These are phyloP conservation scores for Drosophila subsilvestris DNA, from an alignment of 2,888 invertebrate genomes.

Conservation along the genomic window DNA sequence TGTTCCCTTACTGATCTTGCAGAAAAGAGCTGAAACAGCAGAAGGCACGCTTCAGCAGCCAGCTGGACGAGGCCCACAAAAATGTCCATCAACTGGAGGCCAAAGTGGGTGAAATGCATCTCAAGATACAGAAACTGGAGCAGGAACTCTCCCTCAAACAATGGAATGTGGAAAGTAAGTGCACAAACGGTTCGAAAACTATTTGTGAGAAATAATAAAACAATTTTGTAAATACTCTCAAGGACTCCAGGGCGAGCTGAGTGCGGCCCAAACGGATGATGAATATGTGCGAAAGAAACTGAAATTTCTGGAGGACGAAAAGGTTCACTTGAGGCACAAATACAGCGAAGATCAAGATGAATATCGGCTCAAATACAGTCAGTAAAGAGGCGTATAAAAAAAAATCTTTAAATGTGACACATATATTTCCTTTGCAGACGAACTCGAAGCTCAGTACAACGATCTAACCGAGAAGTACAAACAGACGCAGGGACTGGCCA, in stretches of 20 bases:
- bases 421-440: constrained; percentile 64
- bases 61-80: constrained; percentile 82
- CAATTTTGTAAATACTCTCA: no score
- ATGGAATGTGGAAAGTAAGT: constrained; percentile 84
- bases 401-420: not conserved
- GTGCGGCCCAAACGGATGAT: constrained; percentile 83
- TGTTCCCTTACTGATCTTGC: constrained; percentile 34
- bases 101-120: constrained; percentile 81
- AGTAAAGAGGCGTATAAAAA: constrained; percentile 2
- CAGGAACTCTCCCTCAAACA: constrained; percentile 82
- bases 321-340: constrained; percentile 80
- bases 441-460: constrained; percentile 85
- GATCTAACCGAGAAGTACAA: constrained; percentile 85
- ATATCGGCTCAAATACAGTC: constrained; percentile 82
- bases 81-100: constrained; percentile 80
- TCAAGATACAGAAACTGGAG: constrained; percentile 82
- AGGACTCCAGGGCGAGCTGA: constrained; percentile 84
- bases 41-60: constrained; percentile 82
- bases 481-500: constrained; percentile 84
- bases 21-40: constrained; percentile 83
- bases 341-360: constrained; percentile 83
- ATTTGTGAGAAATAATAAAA: not conserved
- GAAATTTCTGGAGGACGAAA: constrained; percentile 83
- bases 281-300: constrained; percentile 83
- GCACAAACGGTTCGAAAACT: no score